Evolutionary conservation across 1,140 invertebrate species (phyloP), one percentile per base, ranked within the genome.

Genomic region (Neodiprion virginianus): DNA sequence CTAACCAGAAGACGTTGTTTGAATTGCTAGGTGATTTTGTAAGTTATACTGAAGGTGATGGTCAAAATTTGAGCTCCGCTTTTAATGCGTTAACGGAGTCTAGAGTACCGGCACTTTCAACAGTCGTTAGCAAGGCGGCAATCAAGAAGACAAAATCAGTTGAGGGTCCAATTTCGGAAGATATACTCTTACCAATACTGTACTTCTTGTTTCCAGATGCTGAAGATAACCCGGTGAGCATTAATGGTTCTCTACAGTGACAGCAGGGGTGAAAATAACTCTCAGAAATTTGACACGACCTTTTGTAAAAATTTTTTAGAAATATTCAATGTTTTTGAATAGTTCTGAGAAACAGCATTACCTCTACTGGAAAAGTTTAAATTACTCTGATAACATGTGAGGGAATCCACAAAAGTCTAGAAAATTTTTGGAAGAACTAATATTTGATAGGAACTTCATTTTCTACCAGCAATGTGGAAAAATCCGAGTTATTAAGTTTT

Each of bases 151-250:
- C 78, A 73, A 87, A 86, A 80, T 87, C 82, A 50, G 76, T 89
- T 50, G 91, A 93, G 74, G 93, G 95, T 1, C 94, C 95, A 9
- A 93, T 98, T 80, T 88, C 92, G 14, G 92, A 94, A 78, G 93
- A 94, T 17, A 89, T 95, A 73, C 84, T 98, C 1, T 92, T 93
- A 79, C 90, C 93, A 48, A 92, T 98, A 73, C 83, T 98, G 23
- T 93, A 95, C 83, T 97, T 94, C 87, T 85, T 98, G 17, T 98
- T 98, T 85, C 96, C 96, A 70, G 96, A 98, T 92, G 95, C 95
- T 77, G 92, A 95, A 81, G 91, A 93, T 71, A 89, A 91, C 71
- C 85, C 90, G 50, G 90, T 90, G 82, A 84, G 81, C 74, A 72
- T 77, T 73, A 23, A 69, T 53, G 21, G 72, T 74, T 61, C 53